Base-by-base conservation (phyloP, 1,140 invertebrate genomes). In the Berghia stephanieae region DNA sequence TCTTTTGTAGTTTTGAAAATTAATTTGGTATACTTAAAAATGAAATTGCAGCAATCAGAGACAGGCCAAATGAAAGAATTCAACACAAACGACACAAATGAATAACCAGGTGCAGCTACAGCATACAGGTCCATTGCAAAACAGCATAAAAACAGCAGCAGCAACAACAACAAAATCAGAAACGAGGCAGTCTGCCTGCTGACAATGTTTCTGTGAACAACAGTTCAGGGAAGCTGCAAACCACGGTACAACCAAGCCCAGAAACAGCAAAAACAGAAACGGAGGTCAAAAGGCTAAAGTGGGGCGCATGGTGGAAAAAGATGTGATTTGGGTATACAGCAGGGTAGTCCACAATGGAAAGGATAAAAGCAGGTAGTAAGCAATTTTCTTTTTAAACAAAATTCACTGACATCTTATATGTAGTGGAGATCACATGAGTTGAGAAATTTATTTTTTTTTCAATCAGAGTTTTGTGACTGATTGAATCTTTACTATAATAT, bases 31-130 rank as follows among this genome's bases (percentile, higher is more conserved):
- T n/a, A n/a, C n/a, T n/a, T n/a, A n/a, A n/a, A n/a, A n/a, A n/a
- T n/a, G n/a, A n/a, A n/a, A n/a, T n/a, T n/a, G n/a, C n/a, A n/a
- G n/a, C n/a, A n/a, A n/a, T n/a, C n/a, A n/a, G n/a, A n/a, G n/a
- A n/a, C n/a, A n/a, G n/a, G n/a, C n/a, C n/a, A n/a, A n/a, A n/a
- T n/a, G n/a, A n/a, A n/a, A n/a, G n/a, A n/a, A n/a, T n/a, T n/a
- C n/a, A n/a, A n/a, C n/a, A n/a, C n/a, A n/a, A n/a, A n/a, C n/a
- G n/a, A n/a, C n/a, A n/a, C n/a, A n/a, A n/a, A n/a, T n/a, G n/a
- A n/a, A n/a, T n/a, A n/a, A n/a, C n/a, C 73, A 75, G 73, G 57
- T 75, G 72, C 80, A 82, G 40, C 49, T 79, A 38, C 80, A 83
- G 74, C 68, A n/a, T 80, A 24, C 76, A 81, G 66, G 75, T 78